Base-by-base conservation (phyloP, 1,140 invertebrate genomes). In the Ladona fulva region DNA sequence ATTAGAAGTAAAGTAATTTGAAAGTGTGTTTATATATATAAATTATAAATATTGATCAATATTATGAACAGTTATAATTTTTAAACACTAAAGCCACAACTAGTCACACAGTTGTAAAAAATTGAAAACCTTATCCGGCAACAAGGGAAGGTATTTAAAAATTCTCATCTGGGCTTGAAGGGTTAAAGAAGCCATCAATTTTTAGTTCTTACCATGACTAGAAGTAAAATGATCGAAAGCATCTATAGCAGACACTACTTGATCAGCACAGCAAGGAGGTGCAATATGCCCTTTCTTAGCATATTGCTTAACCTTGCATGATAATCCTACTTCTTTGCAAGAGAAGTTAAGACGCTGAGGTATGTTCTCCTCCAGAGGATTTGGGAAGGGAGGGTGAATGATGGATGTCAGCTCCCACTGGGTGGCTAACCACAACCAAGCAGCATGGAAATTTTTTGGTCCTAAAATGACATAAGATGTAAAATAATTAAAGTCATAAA, bases 221-320 rank as follows among this genome's bases (percentile, higher is more conserved):
- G 76, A 24, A 11, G 78, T 44, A 22, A 79, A 78, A 8, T 22
- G 37, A 16, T 80, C 78, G 12, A 80, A 29, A 0, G 80, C 77
- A 25, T 42, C 73, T n/a, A 81, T 59, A 7, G 79, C 78, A 7
- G 77, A 14, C 7, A 77, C 80, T 8, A 82, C 59, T 44, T 78
- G 79, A 19, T 77, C 78, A 74, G 80, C 42, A 74, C 82, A 82
- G 59, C 82, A 82, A n/a, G 80, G 74, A 6, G 82, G 82, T 24
- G 78, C 42, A 0, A 79, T 42, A 52, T 78, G 76, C 8, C 76
- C 79, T 24, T 79, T 59, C 24, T 66, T 66, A 3, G 77, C 44
- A 24, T 78, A 25, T n/a, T 74, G 73, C 1, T 22, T 24, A 24
- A 74, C 24, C 16, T 75, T 44, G 37, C 82, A 82, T 16, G 77